Evolutionary conservation across 2,888 invertebrate genomes (phyloP).

Genomic region (Drosophila monieri): DNA sequence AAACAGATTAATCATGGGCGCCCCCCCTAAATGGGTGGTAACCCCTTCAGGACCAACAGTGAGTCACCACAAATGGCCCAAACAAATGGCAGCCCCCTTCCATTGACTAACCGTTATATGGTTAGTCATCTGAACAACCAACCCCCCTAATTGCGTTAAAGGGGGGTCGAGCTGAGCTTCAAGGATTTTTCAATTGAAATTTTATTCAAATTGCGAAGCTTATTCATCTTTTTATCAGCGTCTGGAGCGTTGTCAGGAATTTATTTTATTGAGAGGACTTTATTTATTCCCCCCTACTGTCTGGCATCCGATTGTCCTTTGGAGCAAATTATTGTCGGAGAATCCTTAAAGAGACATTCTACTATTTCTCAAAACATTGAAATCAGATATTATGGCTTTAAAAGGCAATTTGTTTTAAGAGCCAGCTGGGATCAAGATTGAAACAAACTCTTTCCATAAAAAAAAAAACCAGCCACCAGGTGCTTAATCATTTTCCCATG

Average conservation of each 20-base stretch:
- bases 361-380: not conserved
- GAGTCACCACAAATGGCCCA: constrained; percentile 56
- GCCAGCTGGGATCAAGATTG: too few species aligned
- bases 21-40: constrained; percentile 6
- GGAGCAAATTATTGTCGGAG: constrained; percentile 58
- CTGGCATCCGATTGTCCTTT: constrained; percentile 55
- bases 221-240: constrained; percentile 42
- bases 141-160: constrained; percentile 68
- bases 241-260: constrained; percentile 4
- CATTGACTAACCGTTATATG: constrained; percentile 29
- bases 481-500: not conserved
- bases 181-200: constrained; percentile 46
- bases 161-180: too few species aligned
- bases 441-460: too few species aligned
- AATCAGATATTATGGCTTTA: too few species aligned
- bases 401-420: too few species aligned
- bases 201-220: constrained; percentile 46
- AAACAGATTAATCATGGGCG: constrained; percentile 60
- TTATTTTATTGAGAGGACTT: constrained; percentile 13
- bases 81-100: not conserved
- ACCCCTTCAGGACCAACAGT: constrained; percentile 27
- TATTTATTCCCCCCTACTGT: not conserved
- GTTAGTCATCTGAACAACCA: constrained; percentile 61
- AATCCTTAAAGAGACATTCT: constrained; percentile 17
- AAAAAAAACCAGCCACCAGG: not conserved